Conservation (phyloP, 2,888 invertebrate species). For the Tipula lateralis region DNA sequence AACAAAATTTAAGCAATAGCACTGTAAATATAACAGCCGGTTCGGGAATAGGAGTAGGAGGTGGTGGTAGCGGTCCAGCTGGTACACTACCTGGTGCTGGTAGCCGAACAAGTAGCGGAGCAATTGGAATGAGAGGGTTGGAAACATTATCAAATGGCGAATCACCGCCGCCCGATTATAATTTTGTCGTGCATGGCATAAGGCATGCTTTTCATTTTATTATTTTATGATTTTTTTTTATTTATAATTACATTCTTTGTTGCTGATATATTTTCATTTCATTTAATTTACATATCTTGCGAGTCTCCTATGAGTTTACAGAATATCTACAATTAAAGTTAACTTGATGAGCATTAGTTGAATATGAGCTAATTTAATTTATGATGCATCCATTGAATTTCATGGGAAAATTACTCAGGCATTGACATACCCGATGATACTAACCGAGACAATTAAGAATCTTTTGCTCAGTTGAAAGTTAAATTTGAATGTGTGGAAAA, state of each 20-base stretch:
- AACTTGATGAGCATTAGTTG: too few species aligned
- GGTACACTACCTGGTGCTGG: constrained; percentile 27
- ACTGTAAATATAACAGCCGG: constrained; percentile 34
- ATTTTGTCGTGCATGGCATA: constrained; percentile 52
- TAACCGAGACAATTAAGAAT: too few species aligned
- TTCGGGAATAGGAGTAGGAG: constrained; percentile 36
- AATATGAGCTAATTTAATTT: too few species aligned
- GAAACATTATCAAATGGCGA: constrained; percentile 43
- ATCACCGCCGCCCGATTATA: constrained; percentile 51
- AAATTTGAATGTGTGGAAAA: too few species aligned
- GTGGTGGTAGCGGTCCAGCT: constrained; percentile 34
- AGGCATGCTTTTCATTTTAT: constrained; percentile 47
- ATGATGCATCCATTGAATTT: too few species aligned
- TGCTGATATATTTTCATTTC: constrained; percentile 11
- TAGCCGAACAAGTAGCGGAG: constrained; percentile 36
- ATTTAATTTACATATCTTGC: not conserved
- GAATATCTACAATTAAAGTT: too few species aligned
- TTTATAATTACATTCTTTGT: not conserved
- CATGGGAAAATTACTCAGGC: too few species aligned
- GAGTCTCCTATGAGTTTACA: too few species aligned
- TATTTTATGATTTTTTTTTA: constrained; percentile 32
- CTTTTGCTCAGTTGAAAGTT: too few species aligned
- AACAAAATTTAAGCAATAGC: constrained; percentile 38
- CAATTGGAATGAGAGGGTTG: constrained; percentile 49
- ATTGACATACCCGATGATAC: too few species aligned